Percentiles rank a stretch among this genome's conserved stretches.
Conservation (phyloP, 1,140 invertebrate genomes). For the Nasonia longicornis region DNA sequence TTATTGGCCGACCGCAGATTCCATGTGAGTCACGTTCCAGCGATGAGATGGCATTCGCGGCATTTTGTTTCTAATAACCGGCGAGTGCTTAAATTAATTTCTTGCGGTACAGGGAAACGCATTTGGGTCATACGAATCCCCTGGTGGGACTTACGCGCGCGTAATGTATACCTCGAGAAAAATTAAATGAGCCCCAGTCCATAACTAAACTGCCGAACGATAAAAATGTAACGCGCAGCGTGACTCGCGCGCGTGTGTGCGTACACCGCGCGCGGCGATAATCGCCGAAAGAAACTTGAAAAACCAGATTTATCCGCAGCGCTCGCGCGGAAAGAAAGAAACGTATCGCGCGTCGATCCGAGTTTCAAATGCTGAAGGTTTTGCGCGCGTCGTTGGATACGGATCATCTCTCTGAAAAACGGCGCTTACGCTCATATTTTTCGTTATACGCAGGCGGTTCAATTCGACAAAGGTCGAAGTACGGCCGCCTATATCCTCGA, state of each 20-base stretch:
- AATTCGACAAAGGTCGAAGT: slow-evolving; percentile 45
- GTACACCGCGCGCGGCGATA: slow-evolving; percentile 12
- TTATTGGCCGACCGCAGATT: too few relatives aligned
- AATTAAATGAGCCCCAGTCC: slow-evolving; percentile 10
- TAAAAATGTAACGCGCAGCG: slow-evolving; percentile 32
- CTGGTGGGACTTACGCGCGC: neutral
- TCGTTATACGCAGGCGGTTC: neutral
- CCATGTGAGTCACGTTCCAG: too few relatives aligned
- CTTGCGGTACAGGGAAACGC: neutral
- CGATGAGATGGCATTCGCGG: slow-evolving; percentile 8
- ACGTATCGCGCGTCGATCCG: neutral
- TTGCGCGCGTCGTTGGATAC: neutral
- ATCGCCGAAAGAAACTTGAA: slow-evolving; percentile 40
- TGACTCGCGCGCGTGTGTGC: neutral
- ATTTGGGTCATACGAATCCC: slow-evolving; percentile 31
- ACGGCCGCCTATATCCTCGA: slow-evolving; percentile 32
- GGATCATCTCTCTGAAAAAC: neutral
- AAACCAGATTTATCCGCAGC: slow-evolving; percentile 37
- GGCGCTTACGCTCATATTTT: neutral
- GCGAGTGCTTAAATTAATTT: slow-evolving; percentile 21
- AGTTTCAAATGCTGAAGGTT: slow-evolving; percentile 21
- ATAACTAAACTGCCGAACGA: slow-evolving; percentile 4
- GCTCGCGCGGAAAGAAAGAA: slow-evolving; percentile 2
- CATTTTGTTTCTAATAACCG: slow-evolving; percentile 22
- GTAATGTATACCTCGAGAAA: neutral